phyloP scores from a whole-genome alignment of 64 coral and sea anemone genomes.

The Actinia tenebrosa region DNA sequence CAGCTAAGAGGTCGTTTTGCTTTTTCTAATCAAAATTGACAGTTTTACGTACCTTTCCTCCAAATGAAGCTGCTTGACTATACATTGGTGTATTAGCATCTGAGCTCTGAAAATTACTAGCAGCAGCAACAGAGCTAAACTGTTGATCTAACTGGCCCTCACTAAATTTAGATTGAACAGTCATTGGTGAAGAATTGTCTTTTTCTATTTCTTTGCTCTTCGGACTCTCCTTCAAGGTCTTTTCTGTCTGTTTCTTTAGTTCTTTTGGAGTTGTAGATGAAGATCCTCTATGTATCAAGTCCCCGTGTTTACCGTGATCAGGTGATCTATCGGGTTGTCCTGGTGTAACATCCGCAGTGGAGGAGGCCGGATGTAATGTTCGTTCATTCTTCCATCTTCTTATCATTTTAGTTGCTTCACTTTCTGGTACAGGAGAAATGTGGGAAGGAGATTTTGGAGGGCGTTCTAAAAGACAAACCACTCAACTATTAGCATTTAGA shows the following conservation, averaged over 20 bases:
- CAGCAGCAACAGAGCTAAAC: not conserved
- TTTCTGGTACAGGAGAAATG: not conserved
- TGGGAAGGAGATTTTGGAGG: constrained; percentile 13
- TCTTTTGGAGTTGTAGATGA: not conserved
- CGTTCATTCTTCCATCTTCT: constrained; percentile 1
- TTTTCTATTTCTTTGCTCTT: not conserved
- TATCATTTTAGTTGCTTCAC: not conserved
- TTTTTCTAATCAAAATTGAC: too few species aligned
- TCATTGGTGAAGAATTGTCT: not conserved
- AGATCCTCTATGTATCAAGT: not conserved
- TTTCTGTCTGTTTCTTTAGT: not conserved
- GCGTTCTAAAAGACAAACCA: not conserved
- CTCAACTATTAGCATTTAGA: too few species aligned
- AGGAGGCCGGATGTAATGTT: not conserved
- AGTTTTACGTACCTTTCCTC: not conserved
- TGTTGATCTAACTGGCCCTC: not conserved
- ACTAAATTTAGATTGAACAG: not conserved
- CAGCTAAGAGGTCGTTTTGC: too few species aligned
- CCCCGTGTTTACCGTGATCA: not conserved
- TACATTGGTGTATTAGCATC: not conserved
- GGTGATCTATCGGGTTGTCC: not conserved
- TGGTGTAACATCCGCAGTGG: not conserved
- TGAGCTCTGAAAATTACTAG: not conserved
- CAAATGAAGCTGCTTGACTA: not conserved
- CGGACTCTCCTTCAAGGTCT: not conserved